Base-by-base conservation (phyloP, 2,113 vertebrate genomes). In the Lepisosteus osseus region DNA sequence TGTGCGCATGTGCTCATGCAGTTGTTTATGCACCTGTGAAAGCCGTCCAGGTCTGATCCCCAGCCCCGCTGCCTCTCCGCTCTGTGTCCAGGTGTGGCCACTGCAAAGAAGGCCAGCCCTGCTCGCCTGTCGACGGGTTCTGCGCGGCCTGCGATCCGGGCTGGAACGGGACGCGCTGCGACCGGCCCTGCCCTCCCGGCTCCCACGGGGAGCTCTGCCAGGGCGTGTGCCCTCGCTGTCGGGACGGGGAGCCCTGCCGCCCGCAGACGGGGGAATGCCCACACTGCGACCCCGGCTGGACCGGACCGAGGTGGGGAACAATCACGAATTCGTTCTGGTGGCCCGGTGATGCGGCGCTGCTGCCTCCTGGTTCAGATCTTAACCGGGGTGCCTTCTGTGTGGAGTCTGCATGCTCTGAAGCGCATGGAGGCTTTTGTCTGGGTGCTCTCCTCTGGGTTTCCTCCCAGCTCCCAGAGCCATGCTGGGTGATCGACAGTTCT, bases 101-200 rank as follows among this genome's bases (percentile, higher is more conserved):
- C 84, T 99, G 97, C 85, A 87, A 84, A 73, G 85, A 67, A 72
- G 82, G 80, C 11, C 79, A 82, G 68, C 70, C 85, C 0, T 99
- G 97, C 75, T 93, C 93, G 0, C 69, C 83, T 0, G 77, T 88
- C n/a, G 92, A 96, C 0, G 97, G 97, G 0, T 79, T 73, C 71
- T 99, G 97, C 70, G 75, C 68, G 1, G 88, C 92, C 74, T 99
- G 97, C 13, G 80, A 89, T 54, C 87, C 92, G 0, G 97, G 97
- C 65, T 98, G 96, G 96, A 96, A 92, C 0, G 95, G 96, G 0
- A 94, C 93, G 0, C 92, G 57, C 6, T 99, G 97, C 65, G 82
- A 93, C 71, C 88, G 79, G 41, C 86, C 65, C 3, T 99, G 97
- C 54, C 69, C 74, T 0, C 40, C 80, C 0, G 96, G 95, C 56